Evolutionary conservation across 2,888 invertebrate species (phyloP), one percentile per base, ranked within the genome.

Genomic region (Mycalesis mineus): DNA sequence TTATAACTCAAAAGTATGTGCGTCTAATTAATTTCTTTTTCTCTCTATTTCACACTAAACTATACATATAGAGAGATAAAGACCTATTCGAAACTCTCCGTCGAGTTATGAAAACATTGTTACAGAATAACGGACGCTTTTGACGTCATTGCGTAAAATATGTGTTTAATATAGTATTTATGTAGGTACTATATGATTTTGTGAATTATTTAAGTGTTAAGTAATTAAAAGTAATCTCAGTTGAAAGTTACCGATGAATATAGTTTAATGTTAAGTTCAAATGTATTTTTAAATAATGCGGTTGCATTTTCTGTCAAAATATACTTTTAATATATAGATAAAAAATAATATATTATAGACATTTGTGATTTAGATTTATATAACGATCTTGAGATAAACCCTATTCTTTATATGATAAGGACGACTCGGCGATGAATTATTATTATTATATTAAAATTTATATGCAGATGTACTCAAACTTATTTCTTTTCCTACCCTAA

Each of bases 281-380:
- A 59, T 63, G 55, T 41, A 33, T 33, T 48, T 42, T 47, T 45
- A 44, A 53, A 48, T 31, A 51, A 61, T 59, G 57, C 49, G 44
- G 33, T 53, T 57, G 64, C 63, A 64, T 65, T 67, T 65, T 67
- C 64, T 60, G 60, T 61, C 44, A 61, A 54, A 57, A 58, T 56
- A 57, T 54, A 66, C 57, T 40, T 56, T 48, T 58, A 55, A 55
- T 57, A 45, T 57, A 36, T 54, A 60, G 49, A 58, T 15, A 41
- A 29, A 57, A 58, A 45, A 57, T 60, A 59, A 60, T 64, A 42
- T 61, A 58, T 58, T 57, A 61, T 60, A 60, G 58, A 64, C 48
- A 62, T 65, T 47, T 68, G 67, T 68, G 68, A 68, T 68, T 67
- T 68, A 68, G 64, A 61, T 60, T 62, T 57, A 58, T 62, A 49